Conservation (phyloP, 2,888 invertebrate species). For the Agrochola macilenta region DNA sequence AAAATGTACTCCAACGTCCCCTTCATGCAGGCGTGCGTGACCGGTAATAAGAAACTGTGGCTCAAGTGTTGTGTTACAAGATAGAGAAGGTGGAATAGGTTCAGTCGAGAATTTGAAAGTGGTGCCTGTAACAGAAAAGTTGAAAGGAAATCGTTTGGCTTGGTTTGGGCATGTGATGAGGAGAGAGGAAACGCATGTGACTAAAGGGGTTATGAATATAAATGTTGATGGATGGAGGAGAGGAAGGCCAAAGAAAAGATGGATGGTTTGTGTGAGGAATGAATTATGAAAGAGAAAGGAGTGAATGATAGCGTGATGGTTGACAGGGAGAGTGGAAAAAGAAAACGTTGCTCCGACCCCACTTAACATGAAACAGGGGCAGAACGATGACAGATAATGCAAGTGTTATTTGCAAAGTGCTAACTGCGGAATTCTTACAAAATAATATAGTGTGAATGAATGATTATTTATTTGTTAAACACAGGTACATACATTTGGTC, state of each 20-base stretch:
- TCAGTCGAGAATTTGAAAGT: background rate
- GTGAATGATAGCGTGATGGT: no score
- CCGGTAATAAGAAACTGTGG: conserved; percentile 66
- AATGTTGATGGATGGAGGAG: no score
- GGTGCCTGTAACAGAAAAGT: background rate
- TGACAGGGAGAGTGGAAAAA: no score
- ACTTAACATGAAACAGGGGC: no score
- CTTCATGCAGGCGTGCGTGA: conserved; percentile 70
- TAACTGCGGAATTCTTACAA: background rate
- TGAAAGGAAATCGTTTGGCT: background rate
- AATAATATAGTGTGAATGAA: background rate
- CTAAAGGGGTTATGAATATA: background rate
- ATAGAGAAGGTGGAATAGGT: conserved; percentile 20
- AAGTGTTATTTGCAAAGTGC: background rate
- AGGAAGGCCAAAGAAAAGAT: no score
- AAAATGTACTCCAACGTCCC: conserved; percentile 66
- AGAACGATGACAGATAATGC: background rate
- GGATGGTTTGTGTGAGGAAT: no score
- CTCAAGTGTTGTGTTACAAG: conserved; percentile 36
- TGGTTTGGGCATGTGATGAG: background rate
- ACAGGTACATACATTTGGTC: no score
- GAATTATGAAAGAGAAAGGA: no score
- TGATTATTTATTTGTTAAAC: no score
- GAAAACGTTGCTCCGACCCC: no score
- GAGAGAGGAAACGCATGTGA: background rate